These are phyloP conservation scores for Ommatoiulus sabulosus DNA, from an alignment of 2,888 invertebrate species.

Conservation along the genomic window DNA sequence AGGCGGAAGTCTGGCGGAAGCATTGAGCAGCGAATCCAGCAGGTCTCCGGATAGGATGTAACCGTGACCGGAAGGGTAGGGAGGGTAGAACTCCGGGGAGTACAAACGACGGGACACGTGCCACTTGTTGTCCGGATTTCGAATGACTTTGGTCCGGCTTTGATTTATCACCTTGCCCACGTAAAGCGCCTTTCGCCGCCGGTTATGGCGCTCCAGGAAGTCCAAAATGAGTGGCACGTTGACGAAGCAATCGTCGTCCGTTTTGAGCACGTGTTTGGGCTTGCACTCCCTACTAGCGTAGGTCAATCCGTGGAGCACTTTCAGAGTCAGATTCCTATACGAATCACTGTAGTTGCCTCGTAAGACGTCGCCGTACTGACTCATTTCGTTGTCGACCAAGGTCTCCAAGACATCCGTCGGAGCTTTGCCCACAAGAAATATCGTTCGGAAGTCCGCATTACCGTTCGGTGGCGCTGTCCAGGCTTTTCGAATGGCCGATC, in stretches of 20 bases:
- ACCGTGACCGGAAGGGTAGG: conserved; percentile 66
- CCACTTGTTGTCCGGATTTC: conserved; percentile 65
- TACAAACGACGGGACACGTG: conserved; percentile 64
- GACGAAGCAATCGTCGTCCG: conserved; percentile 61
- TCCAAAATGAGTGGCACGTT: conserved; percentile 59
- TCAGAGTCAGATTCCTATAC: conserved; percentile 53
- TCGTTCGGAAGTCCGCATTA: not conserved
- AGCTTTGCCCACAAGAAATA: conserved; percentile 53
- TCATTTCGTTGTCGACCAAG: conserved; percentile 46
- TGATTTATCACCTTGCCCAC: conserved; percentile 64
- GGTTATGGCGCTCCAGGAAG: conserved; percentile 56
- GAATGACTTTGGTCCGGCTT: conserved; percentile 63
- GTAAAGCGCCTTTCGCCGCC: conserved; percentile 62
- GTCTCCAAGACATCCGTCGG: not conserved
- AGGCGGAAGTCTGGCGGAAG: conserved; percentile 62
- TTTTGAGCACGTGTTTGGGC: conserved; percentile 59
- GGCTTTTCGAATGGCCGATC: conserved; percentile 52
- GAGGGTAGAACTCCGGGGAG: conserved; percentile 63
- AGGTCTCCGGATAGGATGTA: conserved; percentile 66
- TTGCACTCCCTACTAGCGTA: conserved; percentile 59
- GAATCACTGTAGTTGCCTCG: conserved; percentile 50
- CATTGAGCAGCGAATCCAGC: conserved; percentile 62
- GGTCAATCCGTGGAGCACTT: conserved; percentile 59
- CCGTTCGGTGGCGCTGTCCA: not conserved
- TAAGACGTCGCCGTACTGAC: conserved; percentile 47